Base-by-base conservation (phyloP, 2,113 vertebrate species). In the Psittacula cyanocephala region DNA sequence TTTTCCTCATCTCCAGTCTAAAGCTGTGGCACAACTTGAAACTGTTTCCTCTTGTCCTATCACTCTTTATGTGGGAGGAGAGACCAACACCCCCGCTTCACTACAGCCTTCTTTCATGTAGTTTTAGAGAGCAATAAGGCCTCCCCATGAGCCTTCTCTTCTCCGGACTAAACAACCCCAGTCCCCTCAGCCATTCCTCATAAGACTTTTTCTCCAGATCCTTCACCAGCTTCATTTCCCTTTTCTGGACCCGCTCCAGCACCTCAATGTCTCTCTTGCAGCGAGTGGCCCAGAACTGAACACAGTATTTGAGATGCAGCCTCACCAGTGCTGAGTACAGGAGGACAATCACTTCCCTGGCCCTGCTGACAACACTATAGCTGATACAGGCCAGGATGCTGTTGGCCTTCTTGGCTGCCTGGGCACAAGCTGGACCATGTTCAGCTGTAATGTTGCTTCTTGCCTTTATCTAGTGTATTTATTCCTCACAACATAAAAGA, bases 221-320 rank as follows among this genome's bases (percentile, higher is more conserved):
- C 50, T 82, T 43, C 43, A 9, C 20, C 57, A 71, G 24, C 44
- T 65, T 15, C 6, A 6, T 0, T 39, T 37, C 4, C 24, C 14
- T 59, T 65, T 24, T 41, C 33, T 41, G 39, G 71, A 65, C 17
- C 31, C 8, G 2, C 10, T 88, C n/a, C 39, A 71, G 44, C 20
- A 35, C 44, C 24, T 60, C 84, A 29, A 4, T 13, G 15, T 55
- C 76, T 18, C 41, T 49, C 23, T 44, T 69, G 29, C 12, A n/a
- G 47, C 8, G 33, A 50, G 17, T 23, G 7, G 11, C 9, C 33
- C 43, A 92, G 28, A 77, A 35, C 13, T 11, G 24, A 20, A 52
- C 50, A 59, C 37, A 35, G 14, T 14, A 35, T 11, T 82, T 0
- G 0, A 67, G 44, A 8, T 60, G 59, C 59, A 6, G 44, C 37